These are phyloP conservation scores for Brachionus rotundiformis DNA, from an alignment of 1,140 invertebrate species.

Conservation along the genomic window DNA sequence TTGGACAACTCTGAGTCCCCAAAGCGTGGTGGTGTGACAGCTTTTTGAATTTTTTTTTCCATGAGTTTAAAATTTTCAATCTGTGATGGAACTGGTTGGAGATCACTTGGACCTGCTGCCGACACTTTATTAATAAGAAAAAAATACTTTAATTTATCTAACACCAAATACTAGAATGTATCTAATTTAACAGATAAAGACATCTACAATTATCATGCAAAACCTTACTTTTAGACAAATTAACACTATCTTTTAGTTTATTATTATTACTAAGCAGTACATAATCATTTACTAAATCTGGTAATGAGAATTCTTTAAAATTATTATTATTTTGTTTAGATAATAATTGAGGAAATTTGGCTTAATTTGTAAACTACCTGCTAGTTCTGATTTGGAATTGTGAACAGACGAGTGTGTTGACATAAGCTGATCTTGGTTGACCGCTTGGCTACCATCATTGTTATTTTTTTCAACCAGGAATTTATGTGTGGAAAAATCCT, in stretches of 20 bases:
- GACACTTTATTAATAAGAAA: background rate
- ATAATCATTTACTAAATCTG: constrained; percentile 19
- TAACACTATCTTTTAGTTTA: background rate
- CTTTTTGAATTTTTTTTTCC: constrained; percentile 38
- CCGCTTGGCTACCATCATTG: background rate
- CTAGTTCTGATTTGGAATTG: background rate
- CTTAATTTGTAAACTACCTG: background rate
- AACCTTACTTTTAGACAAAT: background rate
- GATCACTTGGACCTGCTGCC: background rate
- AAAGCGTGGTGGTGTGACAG: background rate
- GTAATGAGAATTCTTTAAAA: background rate
- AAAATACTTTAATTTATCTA: background rate
- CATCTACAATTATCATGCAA: background rate
- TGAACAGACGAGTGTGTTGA: background rate
- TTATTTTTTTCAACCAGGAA: background rate
- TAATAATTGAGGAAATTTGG: too few species aligned
- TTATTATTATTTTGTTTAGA: background rate
- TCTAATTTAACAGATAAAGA: background rate
- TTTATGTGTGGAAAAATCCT: constrained; percentile 47
- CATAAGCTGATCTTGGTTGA: background rate
- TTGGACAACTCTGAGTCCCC: background rate
- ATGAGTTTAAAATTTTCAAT: constrained; percentile 36
- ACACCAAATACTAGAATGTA: background rate
- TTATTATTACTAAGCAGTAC: background rate
- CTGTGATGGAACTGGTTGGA: constrained; percentile 26